Conservation (phyloP, 2,113 vertebrate species). For the Crotalus viridis region DNA sequence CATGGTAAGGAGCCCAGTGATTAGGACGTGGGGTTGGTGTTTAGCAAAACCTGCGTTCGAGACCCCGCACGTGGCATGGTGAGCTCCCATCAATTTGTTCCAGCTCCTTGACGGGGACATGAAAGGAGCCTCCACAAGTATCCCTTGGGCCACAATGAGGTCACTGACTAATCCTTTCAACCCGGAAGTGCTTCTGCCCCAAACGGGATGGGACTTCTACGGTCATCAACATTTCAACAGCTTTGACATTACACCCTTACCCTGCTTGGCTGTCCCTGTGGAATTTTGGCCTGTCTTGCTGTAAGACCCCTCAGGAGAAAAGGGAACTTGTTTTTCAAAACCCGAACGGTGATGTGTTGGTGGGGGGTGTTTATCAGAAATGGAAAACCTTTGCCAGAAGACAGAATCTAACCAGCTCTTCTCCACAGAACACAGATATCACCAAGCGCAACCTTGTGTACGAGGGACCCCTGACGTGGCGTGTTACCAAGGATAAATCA, state of each 20-base stretch:
- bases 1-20: too few species aligned
- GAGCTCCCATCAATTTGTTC: too few species aligned
- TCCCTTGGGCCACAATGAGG: too few species aligned
- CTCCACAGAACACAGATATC: conserved; percentile 79
- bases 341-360: background rate
- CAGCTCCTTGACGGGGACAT: too few species aligned
- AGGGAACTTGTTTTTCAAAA: background rate
- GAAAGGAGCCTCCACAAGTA: too few species aligned
- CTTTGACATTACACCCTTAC: background rate
- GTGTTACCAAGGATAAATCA: conserved; percentile 84
- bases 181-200: too few species aligned
- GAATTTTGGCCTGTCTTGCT: background rate
- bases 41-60: too few species aligned
- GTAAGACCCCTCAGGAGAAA: background rate
- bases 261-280: background rate
- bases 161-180: too few species aligned
- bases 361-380: background rate
- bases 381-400: background rate
- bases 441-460: conserved; percentile 77
- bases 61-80: too few species aligned
- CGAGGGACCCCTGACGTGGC: conserved; percentile 84
- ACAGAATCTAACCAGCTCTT: background rate
- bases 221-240: background rate
- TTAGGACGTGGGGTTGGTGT: too few species aligned
- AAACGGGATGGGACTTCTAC: background rate